phyloP scores from a whole-genome alignment of 2,797 vertebrate genomes.

The Tamandua tetradactyla region DNA sequence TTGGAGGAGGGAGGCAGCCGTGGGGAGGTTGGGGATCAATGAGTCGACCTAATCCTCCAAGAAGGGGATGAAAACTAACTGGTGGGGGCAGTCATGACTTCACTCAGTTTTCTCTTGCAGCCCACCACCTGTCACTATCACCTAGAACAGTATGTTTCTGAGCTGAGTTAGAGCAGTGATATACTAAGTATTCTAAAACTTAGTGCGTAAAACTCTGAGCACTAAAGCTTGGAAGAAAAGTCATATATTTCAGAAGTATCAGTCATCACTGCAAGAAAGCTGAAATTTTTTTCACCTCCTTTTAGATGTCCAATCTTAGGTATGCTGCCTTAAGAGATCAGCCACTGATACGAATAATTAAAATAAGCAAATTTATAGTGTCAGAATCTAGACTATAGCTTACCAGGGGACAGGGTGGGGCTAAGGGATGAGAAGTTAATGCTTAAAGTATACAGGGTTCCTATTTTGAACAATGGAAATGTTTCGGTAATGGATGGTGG shows the following conservation, averaged over 20 bases:
- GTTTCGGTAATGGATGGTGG: no score
- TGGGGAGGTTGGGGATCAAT: no score
- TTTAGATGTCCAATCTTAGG: background rate
- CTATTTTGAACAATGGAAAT: no score
- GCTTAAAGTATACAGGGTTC: no score
- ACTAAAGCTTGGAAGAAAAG: background rate
- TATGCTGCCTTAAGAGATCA: background rate
- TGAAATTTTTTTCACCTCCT: background rate
- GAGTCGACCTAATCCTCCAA: background rate
- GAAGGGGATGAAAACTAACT: fast-evolving
- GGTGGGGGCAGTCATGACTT: background rate
- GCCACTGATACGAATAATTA: background rate
- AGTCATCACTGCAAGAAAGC: background rate
- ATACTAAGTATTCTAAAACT: background rate
- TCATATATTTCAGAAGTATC: background rate
- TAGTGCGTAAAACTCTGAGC: background rate
- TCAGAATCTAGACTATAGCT: no score
- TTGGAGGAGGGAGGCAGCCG: background rate
- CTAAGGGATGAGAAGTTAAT: no score
- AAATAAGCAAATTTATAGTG: no score
- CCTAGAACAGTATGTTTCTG: background rate
- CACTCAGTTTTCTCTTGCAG: background rate
- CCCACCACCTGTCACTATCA: background rate
- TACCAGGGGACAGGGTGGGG: no score
- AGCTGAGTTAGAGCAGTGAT: background rate